Conservation (phyloP, 2,888 invertebrate species). For the Candidula unifasciata region DNA sequence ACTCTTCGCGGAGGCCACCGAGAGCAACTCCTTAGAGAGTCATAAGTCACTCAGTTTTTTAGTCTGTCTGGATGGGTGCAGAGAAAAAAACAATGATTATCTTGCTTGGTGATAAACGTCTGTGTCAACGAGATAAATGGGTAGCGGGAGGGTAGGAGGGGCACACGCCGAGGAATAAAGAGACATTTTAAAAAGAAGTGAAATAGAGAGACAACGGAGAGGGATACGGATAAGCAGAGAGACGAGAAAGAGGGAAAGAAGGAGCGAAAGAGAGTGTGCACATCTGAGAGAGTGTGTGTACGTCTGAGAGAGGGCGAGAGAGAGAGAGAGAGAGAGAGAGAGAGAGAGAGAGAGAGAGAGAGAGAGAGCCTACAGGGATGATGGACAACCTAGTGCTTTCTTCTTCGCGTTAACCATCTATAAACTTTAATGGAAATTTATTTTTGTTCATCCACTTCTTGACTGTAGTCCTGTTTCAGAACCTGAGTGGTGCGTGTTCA, state of each 20-base stretch:
- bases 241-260: background rate
- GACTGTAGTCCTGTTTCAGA: too few relatives aligned
- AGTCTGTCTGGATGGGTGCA: too few relatives aligned
- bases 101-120: too few relatives aligned
- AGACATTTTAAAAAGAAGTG: too few relatives aligned
- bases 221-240: background rate
- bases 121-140: background rate
- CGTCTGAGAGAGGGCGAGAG: background rate
- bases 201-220: background rate
- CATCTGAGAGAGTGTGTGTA: background rate
- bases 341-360: background rate
- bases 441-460: too few relatives aligned
- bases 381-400: too few relatives aligned
- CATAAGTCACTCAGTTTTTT: background rate
- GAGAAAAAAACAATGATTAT: too few relatives aligned
- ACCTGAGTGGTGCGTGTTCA: too few relatives aligned
- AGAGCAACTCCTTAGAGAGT: background rate
- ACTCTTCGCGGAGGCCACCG: conserved; percentile 2
- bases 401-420: too few relatives aligned
- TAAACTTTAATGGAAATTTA: too few relatives aligned
- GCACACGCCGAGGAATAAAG: too few relatives aligned
- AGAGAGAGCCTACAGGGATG: background rate
- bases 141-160: background rate
- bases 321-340: background rate
- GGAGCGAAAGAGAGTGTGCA: background rate